A percentile compares a stretch with the other conserved stretches of the same genome.
Conservation (phyloP, 2,888 invertebrate genomes). For the Allophyes oxyacanthae region DNA sequence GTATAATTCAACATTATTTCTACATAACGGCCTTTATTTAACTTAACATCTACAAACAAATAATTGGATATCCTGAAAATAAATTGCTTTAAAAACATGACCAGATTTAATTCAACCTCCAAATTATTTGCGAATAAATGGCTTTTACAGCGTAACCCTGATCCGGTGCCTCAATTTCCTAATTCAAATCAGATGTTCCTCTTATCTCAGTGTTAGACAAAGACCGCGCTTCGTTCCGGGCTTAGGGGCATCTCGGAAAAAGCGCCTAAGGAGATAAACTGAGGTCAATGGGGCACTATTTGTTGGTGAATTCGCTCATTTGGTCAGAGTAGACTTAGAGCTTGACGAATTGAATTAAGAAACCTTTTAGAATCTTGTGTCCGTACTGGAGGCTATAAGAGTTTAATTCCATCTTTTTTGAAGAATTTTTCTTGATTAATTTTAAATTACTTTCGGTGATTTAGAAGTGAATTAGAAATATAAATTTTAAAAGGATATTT, state of each 20-base stretch:
- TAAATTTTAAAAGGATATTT: too few species aligned
- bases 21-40: constrained; percentile 18
- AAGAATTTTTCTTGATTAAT: constrained; percentile 24
- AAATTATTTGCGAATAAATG: constrained; percentile 80
- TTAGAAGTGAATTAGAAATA: neutral
- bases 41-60: constrained; percentile 42
- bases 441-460: neutral
- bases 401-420: constrained; percentile 10
- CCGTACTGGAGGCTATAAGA: constrained; percentile 6
- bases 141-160: constrained; percentile 61
- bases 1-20: constrained; percentile 14
- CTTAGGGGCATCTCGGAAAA: constrained; percentile 53
- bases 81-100: constrained; percentile 58
- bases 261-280: constrained; percentile 52
- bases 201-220: constrained; percentile 69
- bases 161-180: constrained; percentile 72
- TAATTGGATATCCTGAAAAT: constrained; percentile 52
- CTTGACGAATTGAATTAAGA: constrained; percentile 60
- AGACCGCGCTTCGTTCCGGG: constrained; percentile 56
- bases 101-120: constrained; percentile 64
- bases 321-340: constrained; percentile 56
- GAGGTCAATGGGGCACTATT: constrained; percentile 60
- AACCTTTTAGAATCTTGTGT: constrained; percentile 40
- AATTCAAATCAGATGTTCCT: constrained; percentile 74
- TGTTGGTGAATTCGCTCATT: constrained; percentile 56